Base-by-base conservation (phyloP, 1,140 invertebrate species). In the Drosophila busckii region DNA sequence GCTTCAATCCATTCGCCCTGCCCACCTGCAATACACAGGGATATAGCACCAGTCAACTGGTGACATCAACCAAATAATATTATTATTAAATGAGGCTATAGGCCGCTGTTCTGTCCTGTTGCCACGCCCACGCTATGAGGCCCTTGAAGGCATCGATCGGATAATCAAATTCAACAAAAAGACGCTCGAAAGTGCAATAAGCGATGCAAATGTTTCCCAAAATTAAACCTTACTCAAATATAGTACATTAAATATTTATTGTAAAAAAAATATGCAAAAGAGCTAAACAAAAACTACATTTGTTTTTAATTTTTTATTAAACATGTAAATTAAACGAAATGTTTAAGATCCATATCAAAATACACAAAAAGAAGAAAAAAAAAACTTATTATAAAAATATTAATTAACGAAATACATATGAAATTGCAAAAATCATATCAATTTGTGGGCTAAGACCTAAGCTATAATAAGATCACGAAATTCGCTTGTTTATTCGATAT, bases 1-100 rank as follows among this genome's bases (percentile, higher is more conserved):
- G 93, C 67, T 94, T 96, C 90, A 96, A 96, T 86, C 95, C 95
- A 23, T 96, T 97, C 89, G 94, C 95, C 55, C 90, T 97, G 82
- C 94, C 95, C 10, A 95, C 95, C 26, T 96, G 95, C 89, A 95
- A 93, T 85, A 91, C 92, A 13, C 95, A 96, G 87, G 91, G 93
- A 45, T 97, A 97, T 88, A 92, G 92, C 55, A 91, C 92, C 67
- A 92, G 91, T 67, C 93, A 95, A n/a, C 90, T 96, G 42, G 92
- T 96, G 19, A 93, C 94, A 37, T 93, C 93, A 23, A 91, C 93
- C 78, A 94, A 94, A 89, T 95, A 94, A 92, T 91, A 90, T 88
- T 88, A 85, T 62, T 80, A 90, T 58, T 85, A 82, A 84, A 63
- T 25, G 42, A 70, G 53, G 58, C 63, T 63, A 63, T 67, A 73